A percentile compares a stretch with the other conserved stretches of the same genome.
Conservation (phyloP, 2,888 invertebrate species). For the Rhingia campestris region DNA sequence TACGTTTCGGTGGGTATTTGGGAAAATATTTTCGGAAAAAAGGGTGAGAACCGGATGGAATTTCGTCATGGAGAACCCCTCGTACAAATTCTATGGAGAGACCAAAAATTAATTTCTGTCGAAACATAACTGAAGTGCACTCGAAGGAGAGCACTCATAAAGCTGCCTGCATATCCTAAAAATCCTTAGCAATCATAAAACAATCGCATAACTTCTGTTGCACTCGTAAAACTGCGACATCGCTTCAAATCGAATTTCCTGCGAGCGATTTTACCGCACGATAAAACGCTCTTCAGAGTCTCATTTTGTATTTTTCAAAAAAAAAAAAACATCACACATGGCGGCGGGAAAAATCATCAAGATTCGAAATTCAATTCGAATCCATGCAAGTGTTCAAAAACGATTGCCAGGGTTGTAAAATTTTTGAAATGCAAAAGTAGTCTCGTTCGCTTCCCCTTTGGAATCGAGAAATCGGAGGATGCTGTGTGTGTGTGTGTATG, state of each 20-base stretch:
- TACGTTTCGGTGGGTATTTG: background rate
- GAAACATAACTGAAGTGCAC: conserved; percentile 31
- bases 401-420: conserved; percentile 37
- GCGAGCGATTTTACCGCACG: conserved; percentile 57
- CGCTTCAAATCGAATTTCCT: conserved; percentile 56
- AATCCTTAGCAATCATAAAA: conserved; percentile 21
- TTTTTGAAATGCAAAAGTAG: conserved; percentile 7
- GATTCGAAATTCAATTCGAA: conserved; percentile 53
- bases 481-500: conserved; percentile 18
- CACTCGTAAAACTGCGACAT: conserved; percentile 28
- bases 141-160: conserved; percentile 48
- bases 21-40: conserved; percentile 5
- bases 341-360: conserved; percentile 46
- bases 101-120: conserved; percentile 38
- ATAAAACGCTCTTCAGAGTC: conserved; percentile 35
- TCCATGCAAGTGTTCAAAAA: conserved; percentile 57
- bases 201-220: conserved; percentile 32
- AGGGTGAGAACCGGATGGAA: conserved; percentile 56
- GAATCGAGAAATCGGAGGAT: background rate
- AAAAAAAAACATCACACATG: conserved; percentile 41
- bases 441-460: conserved; percentile 53
- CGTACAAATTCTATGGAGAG: background rate
- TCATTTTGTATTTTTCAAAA: background rate
- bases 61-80: background rate
- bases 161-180: conserved; percentile 18